A percentile compares a stretch with the other conserved stretches of the same genome.
These are phyloP conservation scores for Callopanchax toddi DNA, from an alignment of 2,113 vertebrate species.

Conservation along the genomic window DNA sequence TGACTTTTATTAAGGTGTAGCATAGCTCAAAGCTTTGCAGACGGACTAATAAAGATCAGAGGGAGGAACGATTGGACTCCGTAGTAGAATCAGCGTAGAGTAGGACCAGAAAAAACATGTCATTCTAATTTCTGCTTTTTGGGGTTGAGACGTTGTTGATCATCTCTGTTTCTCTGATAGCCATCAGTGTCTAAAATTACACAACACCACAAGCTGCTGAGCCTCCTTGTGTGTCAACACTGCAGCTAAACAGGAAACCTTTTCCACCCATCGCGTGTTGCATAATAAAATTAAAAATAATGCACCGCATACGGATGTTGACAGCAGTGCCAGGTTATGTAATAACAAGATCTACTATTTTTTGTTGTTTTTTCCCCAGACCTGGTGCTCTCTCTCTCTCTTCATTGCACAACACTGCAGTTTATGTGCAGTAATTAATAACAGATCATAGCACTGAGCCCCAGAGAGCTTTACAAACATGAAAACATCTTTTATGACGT, in stretches of 20 bases:
- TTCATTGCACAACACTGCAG: conserved; percentile 11
- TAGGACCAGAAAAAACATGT: not conserved
- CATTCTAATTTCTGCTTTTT: conserved; percentile 5
- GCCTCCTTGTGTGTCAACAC: conserved; percentile 41
- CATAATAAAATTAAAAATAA: conserved; percentile 41
- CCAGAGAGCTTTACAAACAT: conserved; percentile 31
- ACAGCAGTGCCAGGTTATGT: conserved; percentile 42
- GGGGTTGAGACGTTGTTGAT: not conserved
- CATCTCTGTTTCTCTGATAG: conserved; percentile 26
- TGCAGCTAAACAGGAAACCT: conserved; percentile 39
- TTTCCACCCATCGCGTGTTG: conserved; percentile 17
- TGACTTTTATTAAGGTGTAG: not conserved
- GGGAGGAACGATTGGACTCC: not conserved
- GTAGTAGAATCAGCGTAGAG: not conserved
- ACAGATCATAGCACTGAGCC: conserved; percentile 38
- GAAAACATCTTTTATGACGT: conserved; percentile 36
- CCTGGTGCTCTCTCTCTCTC: conserved; percentile 4
- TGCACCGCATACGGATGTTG: conserved; percentile 32
- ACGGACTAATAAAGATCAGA: conserved; percentile 24
- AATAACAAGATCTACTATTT: conserved; percentile 33
- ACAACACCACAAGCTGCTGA: conserved; percentile 47
- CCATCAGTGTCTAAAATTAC: conserved; percentile 40
- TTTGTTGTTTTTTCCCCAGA: conserved; percentile 17
- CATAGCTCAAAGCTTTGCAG: not conserved
- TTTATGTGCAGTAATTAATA: conserved; percentile 45